phyloP scores from a whole-genome alignment of 1,140 invertebrate species.

The Eumeta japonica region DNA sequence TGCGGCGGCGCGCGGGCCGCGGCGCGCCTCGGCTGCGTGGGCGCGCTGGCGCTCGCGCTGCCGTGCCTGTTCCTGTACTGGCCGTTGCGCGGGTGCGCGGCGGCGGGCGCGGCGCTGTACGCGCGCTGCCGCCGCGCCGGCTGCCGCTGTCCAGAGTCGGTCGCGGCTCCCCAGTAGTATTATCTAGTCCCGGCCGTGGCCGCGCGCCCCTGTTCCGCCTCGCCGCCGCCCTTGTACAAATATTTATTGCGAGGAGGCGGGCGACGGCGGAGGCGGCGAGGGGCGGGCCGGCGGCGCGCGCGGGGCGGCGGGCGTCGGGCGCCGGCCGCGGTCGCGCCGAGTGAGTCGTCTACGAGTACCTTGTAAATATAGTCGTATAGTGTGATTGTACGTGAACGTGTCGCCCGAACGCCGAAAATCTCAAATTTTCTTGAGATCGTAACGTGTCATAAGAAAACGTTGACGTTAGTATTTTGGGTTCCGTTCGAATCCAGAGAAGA shows the following conservation, averaged over 20 bases:
- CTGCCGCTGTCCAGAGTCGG: conserved; percentile 58
- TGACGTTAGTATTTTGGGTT: conserved; percentile 57
- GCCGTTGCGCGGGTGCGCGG: conserved; percentile 80
- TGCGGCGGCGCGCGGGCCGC: no score
- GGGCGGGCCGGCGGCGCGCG: conserved; percentile 11
- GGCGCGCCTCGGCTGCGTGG: conserved; percentile 82
- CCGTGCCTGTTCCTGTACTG: conserved; percentile 91
- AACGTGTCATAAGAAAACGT: conserved; percentile 56
- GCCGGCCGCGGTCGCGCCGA: conserved; percentile 38
- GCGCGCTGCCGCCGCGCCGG: conserved; percentile 69
- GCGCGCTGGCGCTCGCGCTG: conserved; percentile 73
- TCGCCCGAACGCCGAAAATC: conserved; percentile 54
- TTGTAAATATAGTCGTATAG: conserved; percentile 51
- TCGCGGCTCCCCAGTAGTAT: conserved; percentile 52
- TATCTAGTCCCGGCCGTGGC: conserved; percentile 51
- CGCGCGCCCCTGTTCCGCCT: conserved; percentile 29
- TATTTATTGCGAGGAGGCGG: conserved; percentile 41
- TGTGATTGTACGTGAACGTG: conserved; percentile 57
- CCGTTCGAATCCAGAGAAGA: conserved; percentile 49
- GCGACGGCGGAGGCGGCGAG: conserved; percentile 5
- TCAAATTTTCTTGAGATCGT: conserved; percentile 57
- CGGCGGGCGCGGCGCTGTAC: conserved; percentile 77
- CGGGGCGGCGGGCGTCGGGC: conserved; percentile 34
- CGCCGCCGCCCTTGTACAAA: conserved; percentile 46
- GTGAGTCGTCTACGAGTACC: conserved; percentile 45